Evolutionary conservation across 2,797 vertebrate species (phyloP), one percentile per base, ranked within the genome.

Genomic region (Corythornis leucogaster): DNA sequence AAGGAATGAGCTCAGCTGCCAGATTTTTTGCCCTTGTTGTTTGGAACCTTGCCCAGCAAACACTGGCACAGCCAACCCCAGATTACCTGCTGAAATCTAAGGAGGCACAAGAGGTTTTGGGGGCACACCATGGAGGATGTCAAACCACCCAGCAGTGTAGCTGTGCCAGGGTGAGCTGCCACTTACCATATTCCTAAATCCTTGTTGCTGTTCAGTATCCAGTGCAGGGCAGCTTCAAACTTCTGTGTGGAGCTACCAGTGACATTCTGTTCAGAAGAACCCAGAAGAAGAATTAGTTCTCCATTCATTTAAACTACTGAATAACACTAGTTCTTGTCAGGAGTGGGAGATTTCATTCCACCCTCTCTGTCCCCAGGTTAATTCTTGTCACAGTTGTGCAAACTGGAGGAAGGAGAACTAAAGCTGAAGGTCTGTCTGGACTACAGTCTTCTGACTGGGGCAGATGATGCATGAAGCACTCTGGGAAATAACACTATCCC

Each of bases 181-280:
- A 87, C 91, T 86, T 54, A 98, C 98, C 97, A 73, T 92, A 98
- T 98, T 89, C 98, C 98, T 77, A 98, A 94, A 28, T 98, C 97
- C 90, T 96, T 97, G 87, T 97, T 97, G 86, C 96, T 98, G 95
- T 97, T 97, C 43, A 98, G 89, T 54, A 98, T 96, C 98, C 97
- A 98, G 55, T 96, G 89, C 92, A 98, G 93, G 8, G 98, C 98
- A 12, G 96, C 96, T 75, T 97, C 95, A 88, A 98, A 98, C 89
- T 96, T 98, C 85, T 96, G 76, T 5, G 92, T 15, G 67, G 97
- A 88, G 13, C 90, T 92, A 67, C 97, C 94, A 33, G 97, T 97
- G 53, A 96, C 64, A 59, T 98, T 98, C 98, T 98, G 94, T 62
- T 67, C 89, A 84, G 80, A 85, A 91, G 61, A 85, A 87, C 25